Conservation (phyloP, 2,888 invertebrate genomes). For the Amblyjoppa fuscipennis region DNA sequence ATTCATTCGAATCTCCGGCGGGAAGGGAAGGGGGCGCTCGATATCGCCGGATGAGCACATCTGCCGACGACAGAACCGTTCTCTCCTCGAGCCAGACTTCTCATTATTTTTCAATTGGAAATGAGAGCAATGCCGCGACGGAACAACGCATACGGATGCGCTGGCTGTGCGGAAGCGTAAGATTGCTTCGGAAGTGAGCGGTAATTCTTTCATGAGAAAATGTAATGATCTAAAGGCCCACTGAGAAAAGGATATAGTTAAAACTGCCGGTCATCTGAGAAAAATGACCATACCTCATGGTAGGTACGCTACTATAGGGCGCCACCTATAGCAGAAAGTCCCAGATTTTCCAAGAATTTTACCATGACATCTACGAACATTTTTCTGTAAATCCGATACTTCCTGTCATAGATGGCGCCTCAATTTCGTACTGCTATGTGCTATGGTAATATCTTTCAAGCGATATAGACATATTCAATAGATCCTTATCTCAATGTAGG, state of each 20-base stretch:
- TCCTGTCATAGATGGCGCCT: too few relatives aligned
- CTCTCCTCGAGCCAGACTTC: constrained; percentile 73
- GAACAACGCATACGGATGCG: background rate
- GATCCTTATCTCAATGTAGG: too few relatives aligned
- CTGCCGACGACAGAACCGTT: constrained; percentile 77
- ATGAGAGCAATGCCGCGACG: constrained; percentile 67
- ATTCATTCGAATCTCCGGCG: constrained; percentile 75
- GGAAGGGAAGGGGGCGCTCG: constrained; percentile 63
- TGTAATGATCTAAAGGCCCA: background rate
- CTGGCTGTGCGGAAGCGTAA: background rate
- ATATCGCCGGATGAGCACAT: constrained; percentile 69
- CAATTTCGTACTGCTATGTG: too few relatives aligned
- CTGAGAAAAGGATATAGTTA: background rate
- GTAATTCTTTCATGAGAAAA: constrained; percentile 4
- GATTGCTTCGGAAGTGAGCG: background rate
- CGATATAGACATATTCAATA: too few relatives aligned
- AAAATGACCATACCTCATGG: too few relatives aligned
- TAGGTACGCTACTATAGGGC: too few relatives aligned
- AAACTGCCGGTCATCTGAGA: too few relatives aligned
- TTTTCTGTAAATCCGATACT: too few relatives aligned
- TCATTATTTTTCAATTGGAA: constrained; percentile 81
- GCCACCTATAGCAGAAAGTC: too few relatives aligned
- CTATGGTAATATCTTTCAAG: too few relatives aligned
- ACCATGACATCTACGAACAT: too few relatives aligned
- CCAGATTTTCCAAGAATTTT: too few relatives aligned